Base-by-base conservation (phyloP, 1,140 invertebrate species). In the Hetaerina americana region DNA sequence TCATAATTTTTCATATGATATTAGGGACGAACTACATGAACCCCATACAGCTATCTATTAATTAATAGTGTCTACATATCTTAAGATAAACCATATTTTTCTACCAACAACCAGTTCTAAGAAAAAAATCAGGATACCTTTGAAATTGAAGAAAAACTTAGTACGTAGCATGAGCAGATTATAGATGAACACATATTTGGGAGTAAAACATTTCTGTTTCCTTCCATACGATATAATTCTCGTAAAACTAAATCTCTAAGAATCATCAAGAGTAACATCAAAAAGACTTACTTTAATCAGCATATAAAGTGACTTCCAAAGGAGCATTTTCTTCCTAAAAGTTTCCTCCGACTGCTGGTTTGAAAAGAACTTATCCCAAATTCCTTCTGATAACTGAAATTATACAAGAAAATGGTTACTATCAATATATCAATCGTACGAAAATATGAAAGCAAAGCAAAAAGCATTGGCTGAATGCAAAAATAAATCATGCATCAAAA, bases 341-440 rank as follows among this genome's bases (percentile, higher is more conserved):
- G 88, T 91, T 66, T 87, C 85, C 76, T 91, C 87, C n/a, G 89
- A 90, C 81, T 96, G 93, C 75, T 92, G 91, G 74, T 89, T 88
- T 12, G 81, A 80, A 22, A 87, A 81, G 80, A 92, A 95, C 75
- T 90, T 90, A 71, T 89, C 84, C 90, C 92, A 94, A 15, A 95
- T 88, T 71, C 87, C 85, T 75, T 86, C 81, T 18, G 90, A 93
- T 5, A 94, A 78, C 85, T 84, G 77, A 57, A 57, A 57, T n/a
- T n/a, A n/a, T n/a, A n/a, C n/a, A n/a, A n/a, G n/a, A n/a, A n/a
- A n/a, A n/a, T n/a, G n/a, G n/a, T n/a, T n/a, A n/a, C n/a, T n/a
- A n/a, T n/a, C n/a, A n/a, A n/a, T n/a, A n/a, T n/a, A n/a, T n/a
- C n/a, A n/a, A n/a, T n/a, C n/a, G n/a, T n/a, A n/a, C n/a, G n/a